Base-by-base conservation (phyloP, 1,140 invertebrate genomes). In the Drosophila persimilis region DNA sequence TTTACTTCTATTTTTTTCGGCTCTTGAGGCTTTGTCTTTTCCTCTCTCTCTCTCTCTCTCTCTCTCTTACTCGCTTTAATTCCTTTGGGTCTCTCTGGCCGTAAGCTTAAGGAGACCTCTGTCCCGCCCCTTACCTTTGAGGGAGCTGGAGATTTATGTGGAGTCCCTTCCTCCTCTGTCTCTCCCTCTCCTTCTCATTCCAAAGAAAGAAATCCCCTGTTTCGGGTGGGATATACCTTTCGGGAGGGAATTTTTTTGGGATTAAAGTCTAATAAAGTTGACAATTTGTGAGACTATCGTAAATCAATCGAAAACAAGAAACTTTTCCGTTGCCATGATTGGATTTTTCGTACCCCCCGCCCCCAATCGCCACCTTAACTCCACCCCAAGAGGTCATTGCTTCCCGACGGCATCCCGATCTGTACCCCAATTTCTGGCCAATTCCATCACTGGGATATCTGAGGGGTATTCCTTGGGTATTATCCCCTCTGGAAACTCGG, bases 21-120 rank as follows among this genome's bases (percentile, higher is more conserved):
- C 26, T 74, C 13, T 74, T 69, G 64, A 62, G 31, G 67, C 67
- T 62, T 8, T 80, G 72, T 79, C 60, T 73, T 80, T 52, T 60
- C 51, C 54, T 64, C 69, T 29, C 50, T 20, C 15, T 20, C 31
- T 1, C 6, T 29, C 7, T 29, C 50, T 20, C 15, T 20, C 31
- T 1, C 6, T 29, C 7, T 2, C 6, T 29, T 7, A 2, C 22
- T 50, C 11, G 22, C 24, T 71, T 45, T 61, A 72, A 72, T 61
- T 61, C 55, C 43, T 22, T 45, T n/a, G 11, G 44, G 45, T 22
- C 35, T 53, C n/a, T 39, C 35, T 60, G 29, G 24, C 57, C 57
- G 31, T 26, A n/a, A 64, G 62, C 62, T 71, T 71, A 50, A 48
- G 55, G 66, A 60, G 56, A 26, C 24, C 58, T 29, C 55, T 71